Evolutionary conservation across 2,113 vertebrate genomes (phyloP), one percentile per base, ranked within the genome.

Genomic region (Oryzias curvinotus): DNA sequence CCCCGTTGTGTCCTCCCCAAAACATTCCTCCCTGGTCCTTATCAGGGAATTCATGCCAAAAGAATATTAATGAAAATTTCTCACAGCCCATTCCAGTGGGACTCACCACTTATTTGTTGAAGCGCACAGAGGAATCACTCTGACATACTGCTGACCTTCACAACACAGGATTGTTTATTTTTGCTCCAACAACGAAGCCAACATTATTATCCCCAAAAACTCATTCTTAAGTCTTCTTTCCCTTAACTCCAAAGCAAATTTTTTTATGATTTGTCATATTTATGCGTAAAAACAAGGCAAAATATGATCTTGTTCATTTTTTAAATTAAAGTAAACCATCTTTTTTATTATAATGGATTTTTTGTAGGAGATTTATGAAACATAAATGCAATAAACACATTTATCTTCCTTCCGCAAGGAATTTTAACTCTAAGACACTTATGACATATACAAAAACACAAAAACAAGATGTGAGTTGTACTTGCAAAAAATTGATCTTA

Each of bases 131-230:
- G 61, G 63, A 77, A 67, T 51, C 58, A 57, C 18, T 23, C 47
- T 57, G 36, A 78, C 69, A 68, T 49, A 49, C 52, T 18, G 56
- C 26, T 82, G 83, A 84, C 72, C 62, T 79, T 80, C 63, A 53
- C 60, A 48, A 21, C 28, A 51, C 13, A 53, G 66, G 61, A 49
- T 19, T 61, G 18, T 58, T 61, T 55, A 42, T 26, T 60, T 13
- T 55, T 45, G 41, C 21, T n/a, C 48, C 17, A 61, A 54, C 1
- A 1, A 18, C 58, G 26, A 45, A 45, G 42, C 25, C 8, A 18
- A 42, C 4, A 26, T 43, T 21, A 16, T 58, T 62, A 13, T 7
- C 13, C 56, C 1, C 10, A 13, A 23, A 6, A 1, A 12, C 1
- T 4, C 10, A 4, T 52, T 10, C 7, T 17, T 23, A 14, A 4